Conservation (phyloP, 1,140 invertebrate genomes). For the Lanistes nyassanus region DNA sequence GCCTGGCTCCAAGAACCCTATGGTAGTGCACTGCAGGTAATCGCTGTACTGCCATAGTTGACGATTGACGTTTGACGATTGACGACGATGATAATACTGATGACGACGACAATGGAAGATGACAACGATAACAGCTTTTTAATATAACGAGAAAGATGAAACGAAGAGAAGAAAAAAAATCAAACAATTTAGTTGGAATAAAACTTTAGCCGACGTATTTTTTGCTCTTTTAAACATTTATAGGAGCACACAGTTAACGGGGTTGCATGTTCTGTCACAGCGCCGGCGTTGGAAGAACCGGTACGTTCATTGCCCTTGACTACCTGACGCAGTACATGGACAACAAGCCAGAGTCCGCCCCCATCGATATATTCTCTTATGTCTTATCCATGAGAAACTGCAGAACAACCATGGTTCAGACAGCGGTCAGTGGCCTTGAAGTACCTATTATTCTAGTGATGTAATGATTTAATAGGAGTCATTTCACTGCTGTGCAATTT, state of each 20-base stretch:
- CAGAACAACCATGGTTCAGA: conserved; percentile 77
- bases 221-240: neutral
- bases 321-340: conserved; percentile 29
- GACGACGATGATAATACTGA: no score
- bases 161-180: no score
- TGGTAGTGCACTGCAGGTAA: conserved; percentile 66
- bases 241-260: neutral
- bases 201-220: neutral
- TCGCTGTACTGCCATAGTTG: no score
- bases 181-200: neutral
- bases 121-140: no score
- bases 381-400: conserved; percentile 94
- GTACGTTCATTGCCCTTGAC: conserved; percentile 31
- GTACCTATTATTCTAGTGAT: neutral
- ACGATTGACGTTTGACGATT: no score
- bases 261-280: no score
- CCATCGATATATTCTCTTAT: conserved; percentile 94
- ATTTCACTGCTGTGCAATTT: neutral
- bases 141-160: no score
- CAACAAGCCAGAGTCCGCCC: conserved; percentile 3
- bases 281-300: conserved; percentile 32
- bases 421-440: conserved; percentile 72
- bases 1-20: conserved; percentile 44
- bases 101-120: no score
- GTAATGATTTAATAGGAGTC: neutral